Conservation (phyloP, 2,113 vertebrate genomes). For the Calyptommatus sinebrachiatus region DNA sequence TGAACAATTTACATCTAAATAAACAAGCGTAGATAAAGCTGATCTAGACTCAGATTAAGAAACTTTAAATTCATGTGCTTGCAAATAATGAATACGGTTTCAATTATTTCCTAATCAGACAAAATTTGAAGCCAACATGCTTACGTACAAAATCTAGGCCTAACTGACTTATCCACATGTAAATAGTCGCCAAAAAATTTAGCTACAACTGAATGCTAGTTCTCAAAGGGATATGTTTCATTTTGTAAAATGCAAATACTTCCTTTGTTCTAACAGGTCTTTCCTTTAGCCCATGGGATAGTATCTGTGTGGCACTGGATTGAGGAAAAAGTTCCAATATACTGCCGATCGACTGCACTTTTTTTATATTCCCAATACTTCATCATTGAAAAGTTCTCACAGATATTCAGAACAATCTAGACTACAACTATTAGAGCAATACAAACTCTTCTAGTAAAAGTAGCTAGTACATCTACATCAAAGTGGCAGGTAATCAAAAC, state of each 20-base stretch:
- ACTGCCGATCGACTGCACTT: background rate
- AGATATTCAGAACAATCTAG: background rate
- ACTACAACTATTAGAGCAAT: background rate
- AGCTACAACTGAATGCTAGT: background rate
- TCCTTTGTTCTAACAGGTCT: background rate
- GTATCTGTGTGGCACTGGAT: background rate
- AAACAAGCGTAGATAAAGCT: background rate
- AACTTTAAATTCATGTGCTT: background rate
- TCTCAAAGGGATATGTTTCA: background rate
- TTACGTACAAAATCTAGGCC: background rate
- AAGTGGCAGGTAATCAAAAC: background rate
- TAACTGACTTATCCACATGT: background rate
- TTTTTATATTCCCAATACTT: background rate
- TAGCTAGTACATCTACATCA: background rate
- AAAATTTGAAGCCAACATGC: background rate
- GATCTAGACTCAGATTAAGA: background rate
- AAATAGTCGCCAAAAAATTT: background rate
- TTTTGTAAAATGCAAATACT: background rate
- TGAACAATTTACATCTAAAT: background rate
- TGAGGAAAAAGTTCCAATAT: background rate
- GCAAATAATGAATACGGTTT: background rate
- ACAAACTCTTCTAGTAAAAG: background rate
- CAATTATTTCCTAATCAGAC: background rate
- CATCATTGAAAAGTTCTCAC: background rate
- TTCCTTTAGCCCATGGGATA: background rate